phyloP scores from a whole-genome alignment of 2,113 vertebrate genomes.

The Meleagris gallopavo region DNA sequence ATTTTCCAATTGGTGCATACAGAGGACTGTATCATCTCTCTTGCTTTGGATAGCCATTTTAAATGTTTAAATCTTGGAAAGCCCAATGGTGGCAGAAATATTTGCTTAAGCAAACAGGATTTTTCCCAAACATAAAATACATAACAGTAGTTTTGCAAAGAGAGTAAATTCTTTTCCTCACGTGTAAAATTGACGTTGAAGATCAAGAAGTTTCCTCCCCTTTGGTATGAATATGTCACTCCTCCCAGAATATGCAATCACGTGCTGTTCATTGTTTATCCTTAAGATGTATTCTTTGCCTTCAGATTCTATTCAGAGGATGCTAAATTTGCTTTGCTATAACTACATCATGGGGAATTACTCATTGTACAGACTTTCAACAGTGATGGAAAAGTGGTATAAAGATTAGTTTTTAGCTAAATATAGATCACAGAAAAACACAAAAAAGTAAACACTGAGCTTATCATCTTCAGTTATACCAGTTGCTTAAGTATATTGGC shows the following conservation, averaged over 20 bases:
- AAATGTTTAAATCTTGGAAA: not conserved
- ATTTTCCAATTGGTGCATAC: constrained; percentile 43
- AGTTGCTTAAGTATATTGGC: not conserved
- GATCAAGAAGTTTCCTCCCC: not conserved
- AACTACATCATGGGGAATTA: not conserved
- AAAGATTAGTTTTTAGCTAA: not conserved
- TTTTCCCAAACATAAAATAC: not conserved
- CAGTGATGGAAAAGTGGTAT: not conserved
- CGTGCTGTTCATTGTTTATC: not conserved
- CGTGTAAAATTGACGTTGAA: not conserved
- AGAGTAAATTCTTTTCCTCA: not conserved
- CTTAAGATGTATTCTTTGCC: fast-evolving
- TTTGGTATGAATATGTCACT: not conserved
- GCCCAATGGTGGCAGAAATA: not conserved
- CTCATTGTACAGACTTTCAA: not conserved
- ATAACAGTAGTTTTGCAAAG: not conserved
- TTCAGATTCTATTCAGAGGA: not conserved
- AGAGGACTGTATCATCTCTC: not conserved
- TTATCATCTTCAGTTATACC: not conserved
- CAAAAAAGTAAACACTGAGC: not conserved
- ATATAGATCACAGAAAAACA: not conserved
- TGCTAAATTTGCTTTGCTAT: not conserved
- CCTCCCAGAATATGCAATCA: fast-evolving
- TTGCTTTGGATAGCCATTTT: not conserved
- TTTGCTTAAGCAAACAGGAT: not conserved